Base-by-base conservation (phyloP, 2,113 vertebrate genomes). In the Vanacampus margaritifer region DNA sequence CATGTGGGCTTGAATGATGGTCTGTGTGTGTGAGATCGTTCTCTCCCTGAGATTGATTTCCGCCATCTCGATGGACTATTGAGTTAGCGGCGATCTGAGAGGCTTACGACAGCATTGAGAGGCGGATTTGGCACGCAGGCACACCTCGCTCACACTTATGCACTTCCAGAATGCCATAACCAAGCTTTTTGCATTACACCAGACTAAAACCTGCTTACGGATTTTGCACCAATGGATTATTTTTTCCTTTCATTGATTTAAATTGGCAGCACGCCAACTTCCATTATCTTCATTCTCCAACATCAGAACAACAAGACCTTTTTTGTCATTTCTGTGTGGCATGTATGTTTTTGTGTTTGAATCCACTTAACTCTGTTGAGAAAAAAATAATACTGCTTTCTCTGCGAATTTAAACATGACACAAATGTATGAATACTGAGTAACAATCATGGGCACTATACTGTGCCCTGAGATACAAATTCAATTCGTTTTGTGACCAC, bases 11-110 rank as follows among this genome's bases (percentile, higher is more conserved):
- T 77, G 64, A 80, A 78, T 70, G 69, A 14, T 36, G 64, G 66
- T 72, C 63, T 74, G 48, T 64, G 21, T 24, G 23, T 54, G 51
- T 13, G 5, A 14, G 23, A 58, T 73, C 62, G 84, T 73, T 85
- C 60, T 71, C 43, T 50, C 28, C 54, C 59, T 85, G 81, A 89
- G 87, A 90, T 87, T 87, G 83, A 90, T 90, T 86, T 86, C 82
- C 85, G 83, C 87, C 82, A 88, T 88, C 70, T 83, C 37, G 65
- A 74, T 53, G 70, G 81, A 86, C 84, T 84, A 87, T 90, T 87
- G 79, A 82, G 78, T 89, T 89, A 89, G 73, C 73, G 69, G 75
- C 32, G 80, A 74, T 59, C 56, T 78, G 81, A 83, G 82, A 73
- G 79, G 66, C 68, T 76, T 32, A 60, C 71, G 61, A 65, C 79